These are phyloP conservation scores for Leuciscus idus DNA, from an alignment of 2,113 vertebrate genomes.

Conservation along the genomic window DNA sequence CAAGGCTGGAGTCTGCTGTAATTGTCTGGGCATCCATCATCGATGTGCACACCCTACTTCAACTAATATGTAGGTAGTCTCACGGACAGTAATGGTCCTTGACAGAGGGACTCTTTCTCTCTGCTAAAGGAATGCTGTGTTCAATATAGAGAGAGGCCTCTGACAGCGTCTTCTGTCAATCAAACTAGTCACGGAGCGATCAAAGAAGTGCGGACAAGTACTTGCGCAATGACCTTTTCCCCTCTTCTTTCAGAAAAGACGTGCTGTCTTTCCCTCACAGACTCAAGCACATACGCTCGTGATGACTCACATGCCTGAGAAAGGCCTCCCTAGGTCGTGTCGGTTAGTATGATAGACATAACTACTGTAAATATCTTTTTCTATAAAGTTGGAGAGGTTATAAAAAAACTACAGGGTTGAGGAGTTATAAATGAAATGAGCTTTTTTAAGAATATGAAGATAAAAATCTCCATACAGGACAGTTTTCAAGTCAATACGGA, in stretches of 20 bases:
- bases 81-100: constrained; percentile 19
- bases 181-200: constrained; percentile 31
- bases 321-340: constrained; percentile 63
- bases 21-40: constrained; percentile 19
- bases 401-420: constrained; percentile 65
- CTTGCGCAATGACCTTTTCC: constrained; percentile 5
- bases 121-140: constrained; percentile 28
- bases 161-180: constrained; percentile 34
- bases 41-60: background rate
- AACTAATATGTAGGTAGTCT: background rate
- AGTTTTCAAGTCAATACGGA: background rate
- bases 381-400: constrained; percentile 64
- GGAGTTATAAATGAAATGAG: constrained; percentile 68
- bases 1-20: background rate
- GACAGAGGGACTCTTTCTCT: constrained; percentile 29
- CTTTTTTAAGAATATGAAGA: constrained; percentile 63
- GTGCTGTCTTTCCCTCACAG: constrained; percentile 16
- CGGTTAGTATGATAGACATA: constrained; percentile 65
- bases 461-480: constrained; percentile 17
- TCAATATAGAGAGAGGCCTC: constrained; percentile 30
- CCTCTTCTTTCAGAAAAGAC: constrained; percentile 31
- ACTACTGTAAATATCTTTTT: constrained; percentile 67
- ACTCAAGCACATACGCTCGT: constrained; percentile 20
- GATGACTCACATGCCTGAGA: constrained; percentile 63
- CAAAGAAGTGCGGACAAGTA: constrained; percentile 30